Base-by-base conservation (phyloP, 2,113 vertebrate species). In the Cygnus buccinator region DNA sequence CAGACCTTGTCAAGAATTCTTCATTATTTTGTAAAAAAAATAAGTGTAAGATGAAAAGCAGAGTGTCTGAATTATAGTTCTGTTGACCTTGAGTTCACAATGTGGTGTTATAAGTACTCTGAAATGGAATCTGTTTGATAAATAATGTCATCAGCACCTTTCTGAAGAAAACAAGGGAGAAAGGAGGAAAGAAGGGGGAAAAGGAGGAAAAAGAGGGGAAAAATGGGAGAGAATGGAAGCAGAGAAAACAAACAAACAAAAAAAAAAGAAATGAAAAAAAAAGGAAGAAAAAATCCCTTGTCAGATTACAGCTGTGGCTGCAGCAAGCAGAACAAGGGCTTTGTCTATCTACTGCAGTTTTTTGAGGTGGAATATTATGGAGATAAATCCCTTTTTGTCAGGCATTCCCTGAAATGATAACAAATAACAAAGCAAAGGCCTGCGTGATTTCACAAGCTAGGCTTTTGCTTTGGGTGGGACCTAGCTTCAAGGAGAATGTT, bases 161-260 rank as follows among this genome's bases (percentile, higher is more conserved):
- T 46, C 78, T 59, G 61, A 17, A 11, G 26, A 41, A 52, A 74
- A 22, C 54, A 14, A 14, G 7, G 22, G 12, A 66, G 23, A 39
- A 17, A 10, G 4, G 14, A n/a, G 16, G 17, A 61, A 13, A 9
- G 7, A 43, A 48, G n/a, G n/a, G 19, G 5, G 5, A 33, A 7
- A 19, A 12, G 10, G 28, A 55, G 37, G 10, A 8, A 8, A 48
- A 22, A 21, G 46, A 48, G 46, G 46, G 14, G 14, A 7, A 57
- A 21, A 5, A 10, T 5, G 17, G 25, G 43, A 39, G 10, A 29
- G 7, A 22, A 18, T 3, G 18, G 12, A 23, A 22, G 17, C 9
- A 1, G 6, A 13, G 39, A 37, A 37, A 13, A 1, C 9, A 7
- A 4, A 28, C 13, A 11, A 55, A 5, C 6, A 4, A 3, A 4